These are phyloP conservation scores for Crypturellus undulatus DNA, from an alignment of 2,113 vertebrate species.

Conservation along the genomic window DNA sequence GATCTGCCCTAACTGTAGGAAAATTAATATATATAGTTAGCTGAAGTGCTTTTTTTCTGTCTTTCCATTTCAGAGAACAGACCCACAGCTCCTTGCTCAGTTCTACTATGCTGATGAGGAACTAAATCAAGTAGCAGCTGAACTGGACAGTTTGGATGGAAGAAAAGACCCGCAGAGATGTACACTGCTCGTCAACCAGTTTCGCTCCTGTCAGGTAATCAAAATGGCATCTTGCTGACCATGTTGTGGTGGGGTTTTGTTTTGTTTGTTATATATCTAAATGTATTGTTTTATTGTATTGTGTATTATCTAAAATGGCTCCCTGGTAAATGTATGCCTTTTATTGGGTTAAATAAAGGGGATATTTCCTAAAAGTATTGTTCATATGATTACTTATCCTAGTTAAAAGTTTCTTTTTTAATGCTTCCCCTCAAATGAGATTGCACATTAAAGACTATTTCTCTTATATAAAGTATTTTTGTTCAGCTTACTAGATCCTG, in stretches of 20 bases:
- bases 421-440: neutral
- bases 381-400: neutral
- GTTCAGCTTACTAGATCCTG: neutral
- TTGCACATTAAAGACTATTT: neutral
- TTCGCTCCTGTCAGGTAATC: slow-evolving; percentile 94
- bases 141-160: slow-evolving; percentile 95
- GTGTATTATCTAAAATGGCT: neutral
- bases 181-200: slow-evolving; percentile 96
- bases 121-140: slow-evolving; percentile 94
- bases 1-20: neutral
- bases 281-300: neutral
- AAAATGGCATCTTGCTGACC: neutral
- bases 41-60: accelerated
- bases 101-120: slow-evolving; percentile 99
- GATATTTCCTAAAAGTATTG: neutral
- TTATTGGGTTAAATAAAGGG: neutral
- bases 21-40: neutral
- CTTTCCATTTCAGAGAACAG: slow-evolving; percentile 85
- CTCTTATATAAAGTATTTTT: neutral
- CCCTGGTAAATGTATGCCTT: neutral
- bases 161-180: slow-evolving; percentile 97
- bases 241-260: neutral
- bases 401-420: neutral
- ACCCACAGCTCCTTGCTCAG: slow-evolving; percentile 95
- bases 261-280: neutral